Base-by-base conservation (phyloP, 1,140 invertebrate species). In the Planococcus citri region DNA sequence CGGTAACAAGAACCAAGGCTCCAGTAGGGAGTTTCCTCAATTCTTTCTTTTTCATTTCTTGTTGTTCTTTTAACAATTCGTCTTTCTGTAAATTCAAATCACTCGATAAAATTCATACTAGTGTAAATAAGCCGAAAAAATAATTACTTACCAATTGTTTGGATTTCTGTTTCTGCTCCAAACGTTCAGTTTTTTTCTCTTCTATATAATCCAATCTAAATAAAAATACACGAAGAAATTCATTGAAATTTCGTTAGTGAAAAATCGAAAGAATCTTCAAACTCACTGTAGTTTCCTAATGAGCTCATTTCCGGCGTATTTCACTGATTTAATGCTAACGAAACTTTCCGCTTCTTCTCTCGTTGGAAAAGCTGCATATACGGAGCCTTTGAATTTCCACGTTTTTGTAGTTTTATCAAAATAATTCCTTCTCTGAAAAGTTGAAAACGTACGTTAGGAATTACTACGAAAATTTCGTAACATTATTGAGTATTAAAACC, bases 341-440 rank as follows among this genome's bases (percentile, higher is more conserved):
- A 89, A 87, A 58, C 80, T 78, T 73, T 88, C 84, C 17, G 86
- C 86, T 73, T 85, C 82, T 68, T 93, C 90, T 68, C 85, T 80
- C 27, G 84, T 88, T 73, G 85, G 83, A 75, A 95, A 97, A 1
- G 89, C 87, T 22, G 88, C 84, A 81, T 95, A 95, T 68, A 94
- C 85, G 8, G 94, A 96, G 57, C 94, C 94, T 80, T 97, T 92
- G 75, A 94, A 94, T 37, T 83, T 78, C 67, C 82, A 80, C 41
- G 83, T 82, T 74, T 89, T 88, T 8, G 80, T 80, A 6, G 83
- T 79, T 71, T 84, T 85, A 73, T 89, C 86, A 38, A 79, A 78
- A 73, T 88, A 90, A 70, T 83, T 84, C 72, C 90, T 83, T 84
- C 90, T 88, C 74, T 84, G 68, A 41, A 76, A 78, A n/a, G n/a